Conservation (phyloP, 2,113 vertebrate genomes). For the Lepisosteus osseus region DNA sequence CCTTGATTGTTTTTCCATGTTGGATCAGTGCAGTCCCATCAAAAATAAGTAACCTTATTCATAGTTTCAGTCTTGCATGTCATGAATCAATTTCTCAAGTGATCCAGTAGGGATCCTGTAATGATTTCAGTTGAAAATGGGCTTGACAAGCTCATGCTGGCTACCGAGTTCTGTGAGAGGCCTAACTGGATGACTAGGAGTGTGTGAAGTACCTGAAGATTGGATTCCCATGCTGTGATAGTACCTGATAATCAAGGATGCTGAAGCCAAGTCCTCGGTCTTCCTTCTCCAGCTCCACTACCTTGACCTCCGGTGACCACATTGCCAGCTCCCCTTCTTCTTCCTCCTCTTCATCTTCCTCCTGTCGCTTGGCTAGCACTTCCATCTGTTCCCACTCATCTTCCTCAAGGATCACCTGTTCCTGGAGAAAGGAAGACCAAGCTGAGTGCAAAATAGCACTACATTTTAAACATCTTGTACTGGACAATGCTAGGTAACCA, state of each 20-base stretch:
- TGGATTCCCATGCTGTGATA: not conserved
- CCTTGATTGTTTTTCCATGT: too few species aligned
- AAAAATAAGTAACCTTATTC: too few species aligned
- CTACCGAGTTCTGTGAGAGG: not conserved
- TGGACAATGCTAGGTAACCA: too few species aligned
- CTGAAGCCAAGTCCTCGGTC: constrained; percentile 90
- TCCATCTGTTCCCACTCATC: constrained; percentile 27
- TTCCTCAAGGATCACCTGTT: constrained; percentile 22
- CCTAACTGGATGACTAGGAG: not conserved
- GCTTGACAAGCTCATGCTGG: not conserved
- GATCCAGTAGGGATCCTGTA: too few species aligned
- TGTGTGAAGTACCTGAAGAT: not conserved
- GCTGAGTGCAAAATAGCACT: not conserved
- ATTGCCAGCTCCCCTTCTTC: constrained; percentile 81
- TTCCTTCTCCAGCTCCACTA: constrained; percentile 81
- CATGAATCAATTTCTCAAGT: too few species aligned
- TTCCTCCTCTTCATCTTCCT: constrained; percentile 58
- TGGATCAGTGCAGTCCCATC: too few species aligned
- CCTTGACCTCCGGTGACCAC: constrained; percentile 83
- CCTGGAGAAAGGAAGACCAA: constrained; percentile 18
- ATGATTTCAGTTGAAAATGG: too few species aligned
- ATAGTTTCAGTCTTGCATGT: too few species aligned
- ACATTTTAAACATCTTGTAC: too few species aligned
- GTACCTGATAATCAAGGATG: constrained; percentile 96
- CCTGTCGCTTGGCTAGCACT: constrained; percentile 10